Evolutionary conservation across 2,797 vertebrate species (phyloP).

Genomic region (Paramormyrops hopkinsi): DNA sequence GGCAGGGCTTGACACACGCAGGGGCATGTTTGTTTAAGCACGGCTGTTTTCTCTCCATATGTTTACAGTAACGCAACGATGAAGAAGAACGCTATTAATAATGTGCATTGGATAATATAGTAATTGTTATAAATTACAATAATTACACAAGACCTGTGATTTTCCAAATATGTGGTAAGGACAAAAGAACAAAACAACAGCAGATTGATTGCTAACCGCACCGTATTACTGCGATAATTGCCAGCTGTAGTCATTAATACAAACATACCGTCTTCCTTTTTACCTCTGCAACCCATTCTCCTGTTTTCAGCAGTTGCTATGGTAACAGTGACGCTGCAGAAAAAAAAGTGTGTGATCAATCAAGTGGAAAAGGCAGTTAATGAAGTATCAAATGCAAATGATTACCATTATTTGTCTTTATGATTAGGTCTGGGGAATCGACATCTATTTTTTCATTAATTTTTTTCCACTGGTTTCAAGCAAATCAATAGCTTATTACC

Average conservation of each 20-base stretch:
- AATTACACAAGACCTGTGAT: neutral
- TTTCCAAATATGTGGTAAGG: neutral
- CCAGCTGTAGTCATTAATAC: conserved; percentile 52
- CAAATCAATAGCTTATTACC: conserved; percentile 45
- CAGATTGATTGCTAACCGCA: conserved; percentile 47
- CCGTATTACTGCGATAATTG: conserved; percentile 45
- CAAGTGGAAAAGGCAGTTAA: conserved; percentile 57
- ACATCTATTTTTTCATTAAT: conserved; percentile 8
- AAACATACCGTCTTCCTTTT: conserved; percentile 12
- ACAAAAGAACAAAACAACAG: conserved; percentile 24
- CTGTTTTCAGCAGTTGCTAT: conserved; percentile 36
- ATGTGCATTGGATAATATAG: conserved; percentile 12
- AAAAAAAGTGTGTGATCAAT: conserved; percentile 46
- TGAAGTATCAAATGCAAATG: conserved; percentile 63
- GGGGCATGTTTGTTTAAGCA: conserved; percentile 13
- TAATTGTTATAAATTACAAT: conserved; percentile 19
- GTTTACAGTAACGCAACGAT: neutral
- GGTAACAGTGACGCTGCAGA: conserved; percentile 36
- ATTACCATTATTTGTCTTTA: conserved; percentile 55
- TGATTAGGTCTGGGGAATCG: conserved; percentile 47
- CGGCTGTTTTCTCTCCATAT: neutral
- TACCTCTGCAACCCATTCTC: conserved; percentile 7
- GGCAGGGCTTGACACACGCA: conserved; percentile 35
- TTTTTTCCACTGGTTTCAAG: conserved; percentile 41
- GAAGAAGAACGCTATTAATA: conserved; percentile 2